Base-by-base conservation (phyloP, 2,888 invertebrate species). In the Autographa gamma region DNA sequence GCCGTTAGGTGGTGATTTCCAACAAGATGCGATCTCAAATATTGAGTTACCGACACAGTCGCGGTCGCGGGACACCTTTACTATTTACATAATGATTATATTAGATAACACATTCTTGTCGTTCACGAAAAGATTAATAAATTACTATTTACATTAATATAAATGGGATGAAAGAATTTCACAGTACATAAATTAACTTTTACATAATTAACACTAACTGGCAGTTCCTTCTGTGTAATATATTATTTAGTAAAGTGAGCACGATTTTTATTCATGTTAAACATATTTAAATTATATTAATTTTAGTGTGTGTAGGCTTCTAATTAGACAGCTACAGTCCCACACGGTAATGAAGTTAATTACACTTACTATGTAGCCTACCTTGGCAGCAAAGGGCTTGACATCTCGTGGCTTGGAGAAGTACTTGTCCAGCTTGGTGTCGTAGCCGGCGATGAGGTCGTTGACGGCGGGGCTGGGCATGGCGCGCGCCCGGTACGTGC, bases 381-480 rank as follows among this genome's bases (percentile, higher is more conserved):
- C 94, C 92, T 95, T 95, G 62, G 89, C 86, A 52, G 89, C 71
- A 72, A 92, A 93, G 61, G 90, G 86, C 77, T 93, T 93, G 72
- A 89, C 81, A 69, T 95, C 93, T 74, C 89, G 90, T 11, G 94
- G 93, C 66, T 92, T 94, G 38, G 91, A 74, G 82, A 95, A 95
- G 81, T 95, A 95, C 82, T 94, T 95, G 71, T 95, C 94, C 7
- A 95, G 84, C 78, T 95, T 95, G 19, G 91, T 88, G 63, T 95
- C 94, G 79, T 92, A 94, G 13, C 87, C 88, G 58, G 85, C 84
- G 52, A 89, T 85, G 48, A 90, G 82, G 25, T 92, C 91, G 68
- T 86, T 88, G 61, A 86, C 85, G 13, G 82, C 80, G 7, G 86
- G 86, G 69, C 75, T 85, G 43, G 89, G 88, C 52, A 88, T 71